Evolutionary conservation across 1,140 invertebrate genomes (phyloP).

Genomic region (Grapholita molesta): DNA sequence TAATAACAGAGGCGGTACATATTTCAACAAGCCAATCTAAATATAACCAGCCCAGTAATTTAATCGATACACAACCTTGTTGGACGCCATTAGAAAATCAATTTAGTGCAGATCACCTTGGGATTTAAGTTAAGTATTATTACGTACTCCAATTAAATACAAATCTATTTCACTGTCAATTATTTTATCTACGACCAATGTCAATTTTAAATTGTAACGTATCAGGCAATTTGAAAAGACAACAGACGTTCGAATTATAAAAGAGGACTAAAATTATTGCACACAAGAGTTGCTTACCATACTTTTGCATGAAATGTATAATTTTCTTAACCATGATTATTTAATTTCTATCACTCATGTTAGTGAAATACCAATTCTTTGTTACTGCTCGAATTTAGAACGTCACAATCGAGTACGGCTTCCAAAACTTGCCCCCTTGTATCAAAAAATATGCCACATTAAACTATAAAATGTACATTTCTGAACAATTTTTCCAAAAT

Average conservation of each 20-base stretch:
- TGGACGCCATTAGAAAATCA: slow-evolving; percentile 5
- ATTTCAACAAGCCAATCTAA: neutral
- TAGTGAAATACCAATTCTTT: no score
- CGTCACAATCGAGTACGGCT: no score
- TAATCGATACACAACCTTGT: neutral
- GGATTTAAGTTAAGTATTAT: neutral
- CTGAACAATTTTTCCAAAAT: no score
- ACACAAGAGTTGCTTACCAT: neutral
- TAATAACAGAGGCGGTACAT: neutral
- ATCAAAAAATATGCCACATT: no score
- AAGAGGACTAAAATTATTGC: no score
- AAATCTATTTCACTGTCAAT: slow-evolving; percentile 7
- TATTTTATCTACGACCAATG: neutral
- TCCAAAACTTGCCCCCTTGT: no score
- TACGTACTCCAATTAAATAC: neutral
- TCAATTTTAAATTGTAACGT: neutral
- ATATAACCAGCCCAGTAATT: neutral
- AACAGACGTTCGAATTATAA: no score
- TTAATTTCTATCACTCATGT: no score
- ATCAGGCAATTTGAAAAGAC: neutral
- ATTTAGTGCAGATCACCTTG: neutral
- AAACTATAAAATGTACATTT: no score
- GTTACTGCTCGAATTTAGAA: no score
- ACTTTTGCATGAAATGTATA: no score
- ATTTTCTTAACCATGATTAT: no score